Evolutionary conservation across 2,113 vertebrate species (phyloP).

Genomic region (Syngnathus floridae): DNA sequence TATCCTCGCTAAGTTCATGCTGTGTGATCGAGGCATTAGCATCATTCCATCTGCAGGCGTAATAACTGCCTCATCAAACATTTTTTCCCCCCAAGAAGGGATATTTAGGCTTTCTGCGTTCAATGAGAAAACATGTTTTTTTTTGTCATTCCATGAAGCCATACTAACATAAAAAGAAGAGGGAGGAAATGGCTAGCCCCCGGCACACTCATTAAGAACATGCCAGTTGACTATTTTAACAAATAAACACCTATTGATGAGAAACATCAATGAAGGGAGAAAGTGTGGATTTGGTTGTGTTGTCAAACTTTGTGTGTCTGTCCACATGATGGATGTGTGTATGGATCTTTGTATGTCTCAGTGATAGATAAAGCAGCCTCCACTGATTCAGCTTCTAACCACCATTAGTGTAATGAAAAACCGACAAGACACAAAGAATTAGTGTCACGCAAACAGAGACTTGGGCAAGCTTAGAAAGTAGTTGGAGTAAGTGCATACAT

Average conservation of each 20-base stretch:
- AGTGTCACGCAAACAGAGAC: constrained; percentile 29
- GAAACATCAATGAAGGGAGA: constrained; percentile 35
- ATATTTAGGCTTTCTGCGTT: neutral
- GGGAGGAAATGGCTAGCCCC: constrained; percentile 44
- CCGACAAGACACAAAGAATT: constrained; percentile 54
- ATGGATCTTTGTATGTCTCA: constrained; percentile 46
- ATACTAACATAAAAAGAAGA: constrained; percentile 39
- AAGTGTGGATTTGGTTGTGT: constrained; percentile 7
- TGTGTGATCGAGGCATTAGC: neutral
- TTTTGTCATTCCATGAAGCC: constrained; percentile 38
- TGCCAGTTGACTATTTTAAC: constrained; percentile 52
- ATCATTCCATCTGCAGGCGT: neutral
- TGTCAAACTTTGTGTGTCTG: neutral
- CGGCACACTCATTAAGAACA: constrained; percentile 53
- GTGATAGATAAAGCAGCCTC: constrained; percentile 50
- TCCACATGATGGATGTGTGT: constrained; percentile 21
- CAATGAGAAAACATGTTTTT: constrained; percentile 7
- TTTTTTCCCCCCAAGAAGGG: neutral
- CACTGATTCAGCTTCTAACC: constrained; percentile 56
- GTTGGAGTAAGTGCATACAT: neutral
- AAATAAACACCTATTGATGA: constrained; percentile 56
- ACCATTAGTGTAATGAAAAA: constrained; percentile 64
- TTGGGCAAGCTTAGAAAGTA: constrained; percentile 7
- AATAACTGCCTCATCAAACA: neutral
- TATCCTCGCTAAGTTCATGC: neutral